A percentile compares a stretch with the other conserved stretches of the same genome.
Conservation (phyloP, 2,797 vertebrate species). For the Sebastes cheni region DNA sequence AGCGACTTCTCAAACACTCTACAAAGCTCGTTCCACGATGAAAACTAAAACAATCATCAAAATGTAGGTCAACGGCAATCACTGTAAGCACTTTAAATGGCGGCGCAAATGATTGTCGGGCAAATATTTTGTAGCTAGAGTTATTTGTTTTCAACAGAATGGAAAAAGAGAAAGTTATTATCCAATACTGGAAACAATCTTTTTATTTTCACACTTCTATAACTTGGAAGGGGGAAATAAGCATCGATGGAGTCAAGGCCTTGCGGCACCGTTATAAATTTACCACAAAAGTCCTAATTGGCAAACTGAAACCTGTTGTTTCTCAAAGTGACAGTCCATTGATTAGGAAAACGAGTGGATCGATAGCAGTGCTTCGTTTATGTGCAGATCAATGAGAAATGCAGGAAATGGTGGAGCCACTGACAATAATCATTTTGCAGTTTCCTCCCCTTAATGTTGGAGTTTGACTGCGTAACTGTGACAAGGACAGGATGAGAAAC, state of each 20-base stretch:
- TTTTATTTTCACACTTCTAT: constrained; percentile 13
- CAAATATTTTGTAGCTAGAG: constrained; percentile 15
- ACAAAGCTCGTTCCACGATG: background rate
- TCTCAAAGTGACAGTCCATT: constrained; percentile 59
- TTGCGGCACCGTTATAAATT: constrained; percentile 27
- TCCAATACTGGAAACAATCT: constrained; percentile 19
- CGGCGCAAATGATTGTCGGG: constrained; percentile 11
- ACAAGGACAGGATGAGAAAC: background rate
- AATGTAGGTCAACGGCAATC: constrained; percentile 54
- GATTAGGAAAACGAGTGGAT: constrained; percentile 43
- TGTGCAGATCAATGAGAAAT: constrained; percentile 47
- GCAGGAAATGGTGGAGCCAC: constrained; percentile 20
- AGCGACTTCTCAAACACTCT: constrained; percentile 2
- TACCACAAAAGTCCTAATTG: constrained; percentile 39
- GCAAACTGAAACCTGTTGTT: constrained; percentile 48
- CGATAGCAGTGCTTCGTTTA: constrained; percentile 43
- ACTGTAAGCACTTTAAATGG: constrained; percentile 25
- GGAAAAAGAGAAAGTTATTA: constrained; percentile 29
- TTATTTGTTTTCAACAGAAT: constrained; percentile 33
- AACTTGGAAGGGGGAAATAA: background rate
- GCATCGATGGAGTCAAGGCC: constrained; percentile 1
- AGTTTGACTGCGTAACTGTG: background rate
- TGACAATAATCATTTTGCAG: constrained; percentile 29
- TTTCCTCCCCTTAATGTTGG: constrained; percentile 5
- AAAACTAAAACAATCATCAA: constrained; percentile 17